phyloP scores from a whole-genome alignment of 2,888 invertebrate genomes.

The Melipona beecheii region DNA sequence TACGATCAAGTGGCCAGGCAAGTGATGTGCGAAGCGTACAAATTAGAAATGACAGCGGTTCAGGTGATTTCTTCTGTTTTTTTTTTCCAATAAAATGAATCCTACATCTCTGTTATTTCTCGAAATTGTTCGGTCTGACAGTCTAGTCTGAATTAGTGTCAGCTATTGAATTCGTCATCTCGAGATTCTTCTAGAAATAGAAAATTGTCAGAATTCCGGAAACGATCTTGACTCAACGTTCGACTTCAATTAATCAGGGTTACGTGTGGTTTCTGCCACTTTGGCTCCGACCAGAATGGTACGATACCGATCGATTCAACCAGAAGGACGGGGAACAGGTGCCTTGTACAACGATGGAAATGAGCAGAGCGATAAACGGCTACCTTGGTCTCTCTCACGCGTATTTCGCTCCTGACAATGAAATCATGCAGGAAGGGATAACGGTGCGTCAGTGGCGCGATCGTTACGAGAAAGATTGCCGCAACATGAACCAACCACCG shows the following conservation, averaged over 20 bases:
- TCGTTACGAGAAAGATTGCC: conserved; percentile 82
- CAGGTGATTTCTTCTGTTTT: conserved; percentile 71
- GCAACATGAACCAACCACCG: conserved; percentile 72
- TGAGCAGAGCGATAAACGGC: conserved; percentile 89
- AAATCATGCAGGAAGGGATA: conserved; percentile 87
- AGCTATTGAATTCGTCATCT: too few species aligned
- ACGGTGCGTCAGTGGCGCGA: conserved; percentile 88
- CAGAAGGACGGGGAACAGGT: conserved; percentile 81
- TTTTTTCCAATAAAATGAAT: too few species aligned
- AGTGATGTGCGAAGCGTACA: conserved; percentile 93
- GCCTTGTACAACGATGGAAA: conserved; percentile 87
- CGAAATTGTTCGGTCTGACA: too few species aligned
- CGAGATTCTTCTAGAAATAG: too few species aligned
- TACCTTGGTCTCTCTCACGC: conserved; percentile 90
- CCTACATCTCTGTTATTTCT: too few species aligned
- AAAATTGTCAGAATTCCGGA: too few species aligned
- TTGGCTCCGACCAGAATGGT: conserved; percentile 89
- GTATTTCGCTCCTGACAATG: conserved; percentile 87
- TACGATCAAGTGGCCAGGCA: conserved; percentile 90
- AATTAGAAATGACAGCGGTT: conserved; percentile 88
- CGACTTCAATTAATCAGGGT: conserved; percentile 84
- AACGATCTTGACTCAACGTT: too few species aligned
- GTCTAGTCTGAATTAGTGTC: too few species aligned
- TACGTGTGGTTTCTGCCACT: conserved; percentile 95
- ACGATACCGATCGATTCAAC: conserved; percentile 86